A percentile compares a stretch with the other conserved stretches of the same genome.
phyloP scores from a whole-genome alignment of 2,797 vertebrate genomes.

The Coracias cyanogaster region DNA sequence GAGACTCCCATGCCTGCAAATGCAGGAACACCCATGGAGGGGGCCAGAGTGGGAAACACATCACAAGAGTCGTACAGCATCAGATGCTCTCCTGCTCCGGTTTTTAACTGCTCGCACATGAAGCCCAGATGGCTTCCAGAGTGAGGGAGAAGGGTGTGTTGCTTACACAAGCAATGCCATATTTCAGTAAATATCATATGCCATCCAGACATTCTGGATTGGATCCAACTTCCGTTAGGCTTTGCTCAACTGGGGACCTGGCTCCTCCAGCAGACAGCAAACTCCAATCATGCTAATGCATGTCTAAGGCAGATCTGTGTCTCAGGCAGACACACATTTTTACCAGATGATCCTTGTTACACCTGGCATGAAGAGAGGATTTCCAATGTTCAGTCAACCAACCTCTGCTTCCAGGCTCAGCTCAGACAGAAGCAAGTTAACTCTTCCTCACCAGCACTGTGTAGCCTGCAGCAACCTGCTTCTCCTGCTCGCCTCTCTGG shows the following conservation, averaged over 20 bases:
- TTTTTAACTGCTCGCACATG: constrained; percentile 3
- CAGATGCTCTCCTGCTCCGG: not conserved
- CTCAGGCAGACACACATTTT: constrained; percentile 37
- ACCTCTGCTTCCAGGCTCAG: not conserved
- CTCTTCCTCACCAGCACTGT: not conserved
- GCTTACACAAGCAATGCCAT: constrained; percentile 54
- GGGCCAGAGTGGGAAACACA: not conserved
- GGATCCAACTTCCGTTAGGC: constrained; percentile 53
- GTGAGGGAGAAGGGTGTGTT: constrained; percentile 54
- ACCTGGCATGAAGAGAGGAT: constrained; percentile 44
- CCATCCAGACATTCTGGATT: constrained; percentile 68
- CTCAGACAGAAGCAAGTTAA: constrained; percentile 1
- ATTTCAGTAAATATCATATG: constrained; percentile 70
- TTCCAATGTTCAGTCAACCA: constrained; percentile 26
- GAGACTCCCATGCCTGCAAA: not conserved
- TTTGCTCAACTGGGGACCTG: constrained; percentile 56
- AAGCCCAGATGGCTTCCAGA: constrained; percentile 68
- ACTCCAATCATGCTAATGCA: constrained; percentile 34
- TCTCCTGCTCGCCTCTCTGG: not conserved
- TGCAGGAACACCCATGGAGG: not conserved
- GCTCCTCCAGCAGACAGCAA: constrained; percentile 59
- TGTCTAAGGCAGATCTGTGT: constrained; percentile 36
- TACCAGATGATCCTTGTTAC: constrained; percentile 57
- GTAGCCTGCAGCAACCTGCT: not conserved
- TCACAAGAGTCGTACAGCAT: not conserved